phyloP scores from a whole-genome alignment of 2,888 invertebrate species.

The Dexiosoma caninum region DNA sequence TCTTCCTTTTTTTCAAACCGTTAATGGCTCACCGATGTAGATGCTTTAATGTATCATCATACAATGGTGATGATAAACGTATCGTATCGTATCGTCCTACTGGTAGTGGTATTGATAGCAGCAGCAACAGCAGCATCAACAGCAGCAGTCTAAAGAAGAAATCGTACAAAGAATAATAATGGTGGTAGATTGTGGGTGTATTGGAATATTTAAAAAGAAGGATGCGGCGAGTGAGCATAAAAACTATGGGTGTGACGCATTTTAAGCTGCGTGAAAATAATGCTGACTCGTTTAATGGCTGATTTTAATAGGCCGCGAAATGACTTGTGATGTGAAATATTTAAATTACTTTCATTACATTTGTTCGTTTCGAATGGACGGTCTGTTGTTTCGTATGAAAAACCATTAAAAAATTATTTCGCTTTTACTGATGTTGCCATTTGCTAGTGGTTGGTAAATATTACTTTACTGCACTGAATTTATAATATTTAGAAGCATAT shows the following conservation, averaged over 20 bases:
- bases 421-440: too few relatives aligned
- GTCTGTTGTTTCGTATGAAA: constrained; percentile 40
- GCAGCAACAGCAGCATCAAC: too few relatives aligned
- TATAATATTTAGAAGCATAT: constrained; percentile 16
- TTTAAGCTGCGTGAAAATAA: constrained; percentile 62
- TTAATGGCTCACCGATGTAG: constrained; percentile 57
- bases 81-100: neutral
- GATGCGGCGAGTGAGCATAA: constrained; percentile 42
- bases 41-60: constrained; percentile 57
- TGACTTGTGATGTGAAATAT: constrained; percentile 64
- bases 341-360: constrained; percentile 61
- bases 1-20: constrained; percentile 49
- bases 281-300: constrained; percentile 63
- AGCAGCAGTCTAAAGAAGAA: neutral
- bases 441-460: constrained; percentile 3
- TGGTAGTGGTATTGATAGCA: too few relatives aligned
- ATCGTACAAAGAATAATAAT: neutral
- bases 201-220: constrained; percentile 9
- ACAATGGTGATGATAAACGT: constrained; percentile 58
- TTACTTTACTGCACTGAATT: constrained; percentile 17
- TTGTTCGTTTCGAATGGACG: constrained; percentile 42
- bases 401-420: constrained; percentile 15
- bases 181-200: constrained; percentile 49
- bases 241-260: constrained; percentile 64
- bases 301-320: constrained; percentile 67